phyloP scores from a whole-genome alignment of 1,140 invertebrate species.

The Nasonia giraulti region DNA sequence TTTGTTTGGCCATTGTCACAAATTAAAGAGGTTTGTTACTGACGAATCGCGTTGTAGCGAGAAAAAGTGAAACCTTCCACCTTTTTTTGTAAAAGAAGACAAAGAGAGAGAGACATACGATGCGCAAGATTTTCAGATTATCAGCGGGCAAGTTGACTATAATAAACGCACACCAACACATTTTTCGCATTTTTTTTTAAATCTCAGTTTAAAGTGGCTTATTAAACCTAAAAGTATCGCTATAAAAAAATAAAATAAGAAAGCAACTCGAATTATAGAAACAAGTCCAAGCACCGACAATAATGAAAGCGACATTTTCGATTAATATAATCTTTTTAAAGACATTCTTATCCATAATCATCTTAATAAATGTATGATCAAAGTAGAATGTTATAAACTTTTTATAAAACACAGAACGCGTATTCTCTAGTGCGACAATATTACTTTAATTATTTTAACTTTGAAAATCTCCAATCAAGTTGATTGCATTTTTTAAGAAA shows the following conservation, averaged over 20 bases:
- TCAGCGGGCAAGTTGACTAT: conserved; percentile 46
- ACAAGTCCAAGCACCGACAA: conserved; percentile 36
- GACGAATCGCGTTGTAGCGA: conserved; percentile 47
- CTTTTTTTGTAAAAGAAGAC: conserved; percentile 32
- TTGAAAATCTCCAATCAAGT: background rate
- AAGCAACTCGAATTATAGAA: conserved; percentile 16
- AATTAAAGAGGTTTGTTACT: conserved; percentile 28
- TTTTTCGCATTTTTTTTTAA: background rate
- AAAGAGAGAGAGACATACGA: conserved; percentile 35
- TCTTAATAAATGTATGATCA: background rate
- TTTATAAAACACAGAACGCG: background rate
- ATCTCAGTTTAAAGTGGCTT: background rate
- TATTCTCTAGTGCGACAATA: background rate
- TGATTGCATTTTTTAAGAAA: background rate
- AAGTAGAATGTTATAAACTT: background rate
- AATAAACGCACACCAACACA: background rate
- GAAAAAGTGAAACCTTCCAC: conserved; percentile 30
- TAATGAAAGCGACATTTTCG: conserved; percentile 40
- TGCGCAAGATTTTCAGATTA: conserved; percentile 36
- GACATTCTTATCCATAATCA: background rate
- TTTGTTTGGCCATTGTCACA: conserved; percentile 27
- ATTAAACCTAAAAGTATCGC: background rate
- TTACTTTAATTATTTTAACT: background rate
- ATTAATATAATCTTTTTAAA: background rate
- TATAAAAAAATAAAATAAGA: conserved; percentile 17